Evolutionary conservation across 2,797 vertebrate species (phyloP), one percentile per base, ranked within the genome.

Genomic region (Zenarchopterus dispar): DNA sequence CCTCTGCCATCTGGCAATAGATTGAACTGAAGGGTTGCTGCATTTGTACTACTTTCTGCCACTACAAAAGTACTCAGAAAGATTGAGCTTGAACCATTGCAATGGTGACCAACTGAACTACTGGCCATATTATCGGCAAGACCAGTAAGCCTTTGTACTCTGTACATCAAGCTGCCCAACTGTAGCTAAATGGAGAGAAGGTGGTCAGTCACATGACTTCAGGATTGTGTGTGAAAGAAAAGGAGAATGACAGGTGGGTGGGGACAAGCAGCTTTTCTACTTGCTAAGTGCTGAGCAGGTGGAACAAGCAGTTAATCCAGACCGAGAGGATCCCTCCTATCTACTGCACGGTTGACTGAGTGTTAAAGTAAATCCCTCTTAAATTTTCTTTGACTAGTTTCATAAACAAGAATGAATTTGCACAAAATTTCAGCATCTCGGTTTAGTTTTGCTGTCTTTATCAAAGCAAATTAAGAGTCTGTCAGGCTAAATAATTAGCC

Each of bases 241-340:
- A 22, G 39, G 21, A 49, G 47, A 44, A 60, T 23, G 18, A 36
- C 36, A 36, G 47, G 18, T 39, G 19, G n/a, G 49, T 2, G 59
- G 77, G 61, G 61, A 51, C 78, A 88, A 90, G 89, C 76, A 60
- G 91, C 87, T 93, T 92, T 90, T 79, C 88, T 83, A 67, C 81
- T 73, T 57, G 68, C 73, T 85, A 80, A 89, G 51, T 87, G 86
- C 87, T 90, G 90, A 93, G 87, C 90, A 89, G 88, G 89, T 91
- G 88, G 86, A 91, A 88, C 39, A 5, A 70, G 81, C 78, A 73
- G 88, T 53, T 94, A 93, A 93, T 93, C 91, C 88, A 77, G 39
- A 46, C 23, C 60, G 43, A 70, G 62, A 77, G 79, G 78, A 78
- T 84, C 78, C 51, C 50, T 75, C 41, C 53, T 31, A 13, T 65